A percentile compares a stretch with the other conserved stretches of the same genome.
These are phyloP conservation scores for Drosophila willistoni DNA, from an alignment of 1,140 invertebrate genomes.

Conservation along the genomic window DNA sequence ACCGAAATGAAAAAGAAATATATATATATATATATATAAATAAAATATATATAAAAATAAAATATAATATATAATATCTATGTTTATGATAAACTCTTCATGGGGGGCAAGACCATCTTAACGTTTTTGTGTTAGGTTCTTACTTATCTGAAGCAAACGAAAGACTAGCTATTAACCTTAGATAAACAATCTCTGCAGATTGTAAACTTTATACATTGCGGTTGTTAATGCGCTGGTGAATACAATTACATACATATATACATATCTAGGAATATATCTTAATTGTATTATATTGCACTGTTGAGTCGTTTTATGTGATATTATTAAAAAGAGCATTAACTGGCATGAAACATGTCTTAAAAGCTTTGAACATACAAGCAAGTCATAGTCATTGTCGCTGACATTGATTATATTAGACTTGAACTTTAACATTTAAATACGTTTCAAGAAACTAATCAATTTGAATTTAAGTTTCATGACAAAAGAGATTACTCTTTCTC, in stretches of 20 bases:
- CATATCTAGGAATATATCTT: constrained; percentile 8
- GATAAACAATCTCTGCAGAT: constrained; percentile 2
- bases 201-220: constrained; percentile 5
- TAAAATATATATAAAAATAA: no score
- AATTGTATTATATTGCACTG: constrained; percentile 8
- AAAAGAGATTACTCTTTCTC: neutral
- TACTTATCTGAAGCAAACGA: neutral
- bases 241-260: neutral
- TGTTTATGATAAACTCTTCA: no score
- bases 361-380: neutral
- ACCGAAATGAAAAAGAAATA: no score
- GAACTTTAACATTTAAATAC: neutral
- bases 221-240: neutral
- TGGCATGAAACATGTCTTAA: neutral
- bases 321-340: constrained; percentile 7
- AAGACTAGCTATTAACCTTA: neutral
- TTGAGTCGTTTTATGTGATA: neutral
- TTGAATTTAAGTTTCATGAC: neutral
- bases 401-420: neutral
- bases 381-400: constrained; percentile 4
- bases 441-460: neutral
- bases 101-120: no score
- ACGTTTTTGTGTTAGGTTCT: no score
- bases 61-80: no score
- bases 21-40: no score